These are phyloP conservation scores for Holothuria glaberrima DNA, from an alignment of 35 echinoderm and acorn worm species.

Conservation along the genomic window DNA sequence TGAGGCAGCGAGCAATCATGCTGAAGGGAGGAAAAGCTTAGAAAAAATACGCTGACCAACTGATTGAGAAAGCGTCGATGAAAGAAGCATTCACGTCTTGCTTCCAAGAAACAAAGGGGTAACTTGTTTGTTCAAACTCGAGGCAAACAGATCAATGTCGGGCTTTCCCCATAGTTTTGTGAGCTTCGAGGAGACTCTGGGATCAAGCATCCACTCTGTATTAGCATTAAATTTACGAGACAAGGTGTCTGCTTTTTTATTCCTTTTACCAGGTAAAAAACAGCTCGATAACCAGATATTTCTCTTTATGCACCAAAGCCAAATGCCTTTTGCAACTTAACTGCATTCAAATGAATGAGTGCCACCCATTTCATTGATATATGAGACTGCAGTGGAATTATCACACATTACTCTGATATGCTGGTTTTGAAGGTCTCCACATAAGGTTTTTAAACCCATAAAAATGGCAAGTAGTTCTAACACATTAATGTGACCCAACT, in stretches of 20 bases:
- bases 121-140: slow-evolving; percentile 19
- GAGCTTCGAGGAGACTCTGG: background rate
- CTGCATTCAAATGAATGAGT: too few relatives aligned
- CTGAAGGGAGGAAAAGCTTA: slow-evolving; percentile 46
- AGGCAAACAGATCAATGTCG: slow-evolving; percentile 61
- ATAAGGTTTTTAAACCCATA: too few relatives aligned
- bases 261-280: background rate
- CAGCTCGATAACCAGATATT: slow-evolving; percentile 32
- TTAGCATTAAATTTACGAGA: slow-evolving; percentile 1
- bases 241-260: background rate
- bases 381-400: background rate
- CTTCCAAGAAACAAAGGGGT: slow-evolving; percentile 31
- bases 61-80: slow-evolving; percentile 48
- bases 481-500: too few relatives aligned
- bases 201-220: slow-evolving; percentile 23
- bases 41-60: background rate
- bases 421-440: too few relatives aligned
- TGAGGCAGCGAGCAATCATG: background rate
- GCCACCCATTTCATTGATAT: too few relatives aligned
- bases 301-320: too few relatives aligned
- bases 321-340: too few relatives aligned
- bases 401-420: too few relatives aligned
- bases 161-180: slow-evolving; percentile 12
- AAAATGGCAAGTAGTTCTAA: too few relatives aligned
- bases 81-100: background rate